Base-by-base conservation (phyloP, 2,113 vertebrate species). In the Psettodes erumei region DNA sequence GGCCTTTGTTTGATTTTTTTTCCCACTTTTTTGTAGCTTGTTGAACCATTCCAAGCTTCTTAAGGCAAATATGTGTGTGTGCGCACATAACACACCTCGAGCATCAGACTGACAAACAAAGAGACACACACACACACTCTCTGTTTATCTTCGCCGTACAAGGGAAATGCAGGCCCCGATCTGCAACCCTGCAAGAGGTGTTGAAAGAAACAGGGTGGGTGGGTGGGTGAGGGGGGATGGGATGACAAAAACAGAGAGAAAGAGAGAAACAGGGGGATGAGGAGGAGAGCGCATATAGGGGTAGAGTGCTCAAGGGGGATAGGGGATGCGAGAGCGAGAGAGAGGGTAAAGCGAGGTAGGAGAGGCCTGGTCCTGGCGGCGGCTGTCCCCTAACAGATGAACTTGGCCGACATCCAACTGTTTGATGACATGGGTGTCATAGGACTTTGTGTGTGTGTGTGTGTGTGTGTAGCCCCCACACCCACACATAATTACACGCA, bases 361-460 rank as follows among this genome's bases (percentile, higher is more conserved):
- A 91, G 89, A 91, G 68, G 82, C 92, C 91, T 71, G 88, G 81
- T 91, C 87, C 88, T 91, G 93, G 90, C 81, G 89, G 90, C 89
- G 94, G 92, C 94, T 95, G 95, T 96, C 97, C 97, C 97, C 98
- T 98, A 98, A 97, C 96, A 96, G 96, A 98, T 98, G 96, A 98
- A 98, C 96, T 96, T 99, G 97, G 97, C 96, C 33, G 48, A 88
- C 90, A 88, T 96, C 97, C 97, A 98, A 94, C 90, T 93, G 93
- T 96, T 93, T 96, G 96, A 96, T 96, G 96, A 90, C 95, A 94
- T 94, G 87, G 75, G 85, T 96, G 96, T 97, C 96, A 94, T 82
- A 85, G 75, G 74, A 53, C 48, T 79, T 58, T 56, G 61, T 65
- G 79, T 81, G 61, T 56, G 59, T 61, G 65, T 35, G 37, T 60